A percentile compares a stretch with the other conserved stretches of the same genome.
Evolutionary conservation across 2,888 invertebrate genomes (phyloP).

Genomic region (Noctua pronuba): DNA sequence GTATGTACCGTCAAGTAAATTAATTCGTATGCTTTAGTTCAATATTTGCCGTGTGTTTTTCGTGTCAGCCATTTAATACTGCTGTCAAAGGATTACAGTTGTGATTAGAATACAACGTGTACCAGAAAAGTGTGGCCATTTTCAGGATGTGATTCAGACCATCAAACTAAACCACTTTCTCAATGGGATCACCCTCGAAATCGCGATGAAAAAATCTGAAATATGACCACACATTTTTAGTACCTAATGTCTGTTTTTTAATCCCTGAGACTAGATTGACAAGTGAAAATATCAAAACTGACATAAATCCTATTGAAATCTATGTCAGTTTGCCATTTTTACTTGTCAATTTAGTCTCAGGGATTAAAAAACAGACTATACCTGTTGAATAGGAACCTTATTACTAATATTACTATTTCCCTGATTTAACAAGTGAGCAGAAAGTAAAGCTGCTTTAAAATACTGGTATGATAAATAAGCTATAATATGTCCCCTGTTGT

Average conservation of each 20-base stretch:
- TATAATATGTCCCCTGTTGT: not conserved
- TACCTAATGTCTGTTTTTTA: no score
- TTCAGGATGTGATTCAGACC: not conserved
- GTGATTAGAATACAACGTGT: not conserved
- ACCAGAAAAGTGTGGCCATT: not conserved
- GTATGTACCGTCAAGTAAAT: not conserved
- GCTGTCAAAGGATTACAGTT: not conserved
- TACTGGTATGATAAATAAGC: slow-evolving; percentile 10
- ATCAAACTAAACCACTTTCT: not conserved
- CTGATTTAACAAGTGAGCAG: not conserved
- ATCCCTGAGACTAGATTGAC: no score
- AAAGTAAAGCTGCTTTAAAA: not conserved
- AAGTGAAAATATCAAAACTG: no score
- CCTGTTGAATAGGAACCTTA: not conserved
- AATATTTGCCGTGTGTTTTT: not conserved
- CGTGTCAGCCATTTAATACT: not conserved
- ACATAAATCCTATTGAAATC: no score
- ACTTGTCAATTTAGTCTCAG: no score
- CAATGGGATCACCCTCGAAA: not conserved
- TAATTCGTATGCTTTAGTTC: not conserved
- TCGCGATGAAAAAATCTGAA: not conserved
- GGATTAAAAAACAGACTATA: no score
- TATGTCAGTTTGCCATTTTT: no score
- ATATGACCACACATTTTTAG: not conserved
- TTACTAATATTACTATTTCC: no score